Conservation (phyloP, 2,797 vertebrate species). For the Galagoides demidoff region DNA sequence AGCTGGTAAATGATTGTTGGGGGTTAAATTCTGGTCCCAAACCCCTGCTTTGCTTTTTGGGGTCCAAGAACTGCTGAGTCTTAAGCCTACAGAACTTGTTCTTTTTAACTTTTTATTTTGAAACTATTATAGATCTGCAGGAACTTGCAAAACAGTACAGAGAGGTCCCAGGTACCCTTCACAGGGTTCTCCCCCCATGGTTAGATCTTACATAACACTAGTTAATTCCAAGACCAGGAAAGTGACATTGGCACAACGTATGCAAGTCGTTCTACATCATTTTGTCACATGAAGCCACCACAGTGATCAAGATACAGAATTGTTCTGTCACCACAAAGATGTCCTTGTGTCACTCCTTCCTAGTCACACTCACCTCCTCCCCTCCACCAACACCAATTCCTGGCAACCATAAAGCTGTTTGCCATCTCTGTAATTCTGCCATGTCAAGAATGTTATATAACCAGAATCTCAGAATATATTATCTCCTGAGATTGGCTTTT, state of each 20-base stretch:
- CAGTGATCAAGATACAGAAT: background rate
- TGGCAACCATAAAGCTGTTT: background rate
- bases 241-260: fast-evolving
- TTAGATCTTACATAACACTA: background rate
- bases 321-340: background rate
- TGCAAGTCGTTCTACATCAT: background rate
- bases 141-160: background rate
- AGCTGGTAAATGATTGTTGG: background rate
- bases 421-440: background rate
- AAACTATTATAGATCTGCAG: background rate
- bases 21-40: background rate
- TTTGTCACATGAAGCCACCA: background rate
- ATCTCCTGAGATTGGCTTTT: constrained; percentile 24
- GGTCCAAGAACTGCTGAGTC: background rate
- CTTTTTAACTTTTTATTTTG: background rate
- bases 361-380: background rate
- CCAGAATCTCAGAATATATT: background rate
- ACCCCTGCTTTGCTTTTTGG: background rate
- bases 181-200: fast-evolving
- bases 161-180: background rate
- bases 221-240: background rate
- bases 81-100: background rate
- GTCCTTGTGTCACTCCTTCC: background rate
- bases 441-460: background rate
- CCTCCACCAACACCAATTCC: background rate